Conservation (phyloP, 2,797 vertebrate genomes). For the Sylvilagus floridanus region DNA sequence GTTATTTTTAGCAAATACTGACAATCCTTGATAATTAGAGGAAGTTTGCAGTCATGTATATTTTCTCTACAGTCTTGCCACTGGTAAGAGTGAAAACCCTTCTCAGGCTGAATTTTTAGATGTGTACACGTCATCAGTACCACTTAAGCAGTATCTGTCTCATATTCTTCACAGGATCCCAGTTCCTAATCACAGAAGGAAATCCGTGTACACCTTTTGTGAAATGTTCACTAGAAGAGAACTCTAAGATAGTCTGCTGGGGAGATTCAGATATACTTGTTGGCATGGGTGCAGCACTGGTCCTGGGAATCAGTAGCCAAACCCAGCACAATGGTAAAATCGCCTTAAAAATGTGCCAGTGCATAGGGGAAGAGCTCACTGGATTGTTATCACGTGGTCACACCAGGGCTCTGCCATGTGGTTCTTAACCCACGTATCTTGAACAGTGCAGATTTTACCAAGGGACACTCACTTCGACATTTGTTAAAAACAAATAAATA, state of each 20-base stretch:
- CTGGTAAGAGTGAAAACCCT: not conserved
- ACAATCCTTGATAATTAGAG: not conserved
- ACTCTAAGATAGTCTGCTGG: not conserved
- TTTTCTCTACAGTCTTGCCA: not conserved
- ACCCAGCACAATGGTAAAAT: not conserved
- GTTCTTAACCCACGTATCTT: not conserved
- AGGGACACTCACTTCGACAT: not conserved
- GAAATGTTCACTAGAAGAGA: not conserved
- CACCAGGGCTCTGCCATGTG: not conserved
- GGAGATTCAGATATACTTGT: not conserved
- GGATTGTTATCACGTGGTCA: not conserved
- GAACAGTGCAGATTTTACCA: not conserved
- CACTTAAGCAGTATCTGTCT: not conserved
- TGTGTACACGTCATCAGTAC: not conserved
- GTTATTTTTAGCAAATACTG: not conserved
- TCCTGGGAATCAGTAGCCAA: not conserved
- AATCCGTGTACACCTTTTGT: not conserved
- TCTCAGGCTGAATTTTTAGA: not conserved
- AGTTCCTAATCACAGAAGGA: not conserved
- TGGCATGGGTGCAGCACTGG: not conserved
- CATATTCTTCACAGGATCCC: not conserved
- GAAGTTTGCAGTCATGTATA: not conserved
- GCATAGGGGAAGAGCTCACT: not conserved
- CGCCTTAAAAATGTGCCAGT: not conserved
- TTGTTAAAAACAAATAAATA: not conserved